Evolutionary conservation across 2,797 vertebrate genomes (phyloP).

Genomic region (Cossypha dichroa): DNA sequence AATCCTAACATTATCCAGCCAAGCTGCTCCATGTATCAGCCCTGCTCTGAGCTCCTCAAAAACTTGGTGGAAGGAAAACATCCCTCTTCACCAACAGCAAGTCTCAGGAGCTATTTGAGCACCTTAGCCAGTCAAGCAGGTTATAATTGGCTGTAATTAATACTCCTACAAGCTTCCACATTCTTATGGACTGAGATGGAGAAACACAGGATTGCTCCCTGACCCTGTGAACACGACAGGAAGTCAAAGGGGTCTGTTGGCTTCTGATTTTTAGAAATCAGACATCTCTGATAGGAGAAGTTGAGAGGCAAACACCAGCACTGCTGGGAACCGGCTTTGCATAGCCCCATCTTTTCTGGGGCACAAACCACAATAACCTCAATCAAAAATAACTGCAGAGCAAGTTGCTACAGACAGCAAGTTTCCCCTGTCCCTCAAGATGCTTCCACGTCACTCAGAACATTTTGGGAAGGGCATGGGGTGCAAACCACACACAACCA

Average conservation of each 20-base stretch:
- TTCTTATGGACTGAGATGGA: constrained; percentile 5
- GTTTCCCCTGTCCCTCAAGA: neutral
- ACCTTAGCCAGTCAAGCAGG: constrained; percentile 25
- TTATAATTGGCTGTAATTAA: constrained; percentile 56
- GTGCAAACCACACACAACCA: neutral
- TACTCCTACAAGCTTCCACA: constrained; percentile 1
- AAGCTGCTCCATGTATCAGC: neutral
- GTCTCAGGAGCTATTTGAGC: neutral
- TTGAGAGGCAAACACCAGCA: neutral
- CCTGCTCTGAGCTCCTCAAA: neutral
- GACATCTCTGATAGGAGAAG: neutral
- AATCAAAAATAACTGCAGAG: constrained; percentile 19
- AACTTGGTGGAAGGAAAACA: neutral
- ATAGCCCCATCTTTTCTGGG: neutral
- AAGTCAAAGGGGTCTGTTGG: neutral
- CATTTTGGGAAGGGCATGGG: fast-evolving
- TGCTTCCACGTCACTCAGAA: neutral
- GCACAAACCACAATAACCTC: neutral
- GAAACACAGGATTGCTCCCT: neutral
- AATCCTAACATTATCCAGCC: neutral
- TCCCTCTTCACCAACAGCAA: neutral
- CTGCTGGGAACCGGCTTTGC: neutral
- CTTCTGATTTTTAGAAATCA: constrained; percentile 8
- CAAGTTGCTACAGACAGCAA: neutral
- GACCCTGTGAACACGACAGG: neutral